Base-by-base conservation (phyloP, 2,797 vertebrate genomes). In the Sebastiscus albofasciatus region DNA sequence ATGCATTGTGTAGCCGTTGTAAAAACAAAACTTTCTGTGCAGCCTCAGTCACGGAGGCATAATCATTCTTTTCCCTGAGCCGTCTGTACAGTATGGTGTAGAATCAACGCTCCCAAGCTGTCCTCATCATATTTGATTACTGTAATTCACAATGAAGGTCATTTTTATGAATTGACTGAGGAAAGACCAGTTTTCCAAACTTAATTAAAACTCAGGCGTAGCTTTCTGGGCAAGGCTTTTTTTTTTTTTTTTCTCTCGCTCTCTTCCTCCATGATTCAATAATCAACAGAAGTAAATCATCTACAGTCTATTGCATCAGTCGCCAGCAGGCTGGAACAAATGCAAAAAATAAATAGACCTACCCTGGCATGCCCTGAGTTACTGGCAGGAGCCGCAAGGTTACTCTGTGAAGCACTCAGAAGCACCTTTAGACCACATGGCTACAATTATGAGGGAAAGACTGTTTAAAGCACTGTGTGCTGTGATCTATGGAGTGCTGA, bases 201-300 rank as follows among this genome's bases (percentile, higher is more conserved):
- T 84, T 94, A 94, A 94, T 95, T 94, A 94, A 94, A 94, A 92
- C 77, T 87, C 87, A 79, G 68, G 42, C 89, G 14, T 79, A 86
- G 89, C 72, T 81, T 85, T 92, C 46, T 82, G 66, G 69, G 62
- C 46, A 68, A 31, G 56, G 33, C 46, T 79, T 75, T 72, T 84
- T 75, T 16, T 42, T 42, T 39, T 39, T 42, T 46, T 81, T 75
- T 78, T 69, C 65, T 62, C 61, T 71, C 49, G 10, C 33, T n/a
- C 74, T 70, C 42, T 67, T 70, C 72, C 82, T 68, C 84, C 46
- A 77, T 90, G 87, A 94, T 94, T 94, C 85, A 94, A 94, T 90
- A 89, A 93, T 90, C 90, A 93, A 89, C 90, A 85, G 71, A 93
- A 89, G 90, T 94, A 94, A 95, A 95, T 95, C 88, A 93, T 94